Base-by-base conservation (phyloP, 1,140 invertebrate genomes). In the Bombus waltoni region DNA sequence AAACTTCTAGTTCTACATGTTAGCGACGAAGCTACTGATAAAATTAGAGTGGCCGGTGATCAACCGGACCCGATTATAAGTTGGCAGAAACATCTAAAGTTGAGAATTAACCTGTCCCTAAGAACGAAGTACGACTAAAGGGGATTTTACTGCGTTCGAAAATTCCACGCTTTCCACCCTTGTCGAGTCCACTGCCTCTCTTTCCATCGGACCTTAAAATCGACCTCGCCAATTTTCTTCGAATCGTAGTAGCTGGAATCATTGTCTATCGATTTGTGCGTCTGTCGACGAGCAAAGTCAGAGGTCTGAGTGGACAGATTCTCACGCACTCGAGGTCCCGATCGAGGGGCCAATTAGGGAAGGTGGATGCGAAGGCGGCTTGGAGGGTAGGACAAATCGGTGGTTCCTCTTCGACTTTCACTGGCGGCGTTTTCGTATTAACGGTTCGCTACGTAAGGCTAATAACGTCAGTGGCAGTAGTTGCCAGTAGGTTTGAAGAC, bases 401-500 rank as follows among this genome's bases (percentile, higher is more conserved):
- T 32, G 47, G 44, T 35, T 62, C 42, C 62, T 76, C 73, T 18
- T 53, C 35, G 28, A 35, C 32, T 57, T 80, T 53, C 77, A 42
- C 38, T 9, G 59, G 3, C 59, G 2, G 22, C 57, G 15, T 22
- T 81, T 47, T 57, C 6, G 79, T 85, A 85, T 85, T 85, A 62
- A 85, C 35, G 62, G 79, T 75, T 85, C 84, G 71, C 74, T 85
- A 74, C 71, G 38, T 13, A 68, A 74, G 47, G 71, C 71, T 75
- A 81, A 81, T 85, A 81, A 85, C 38, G 78, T 85, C 77, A 80
- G 15, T n/a, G 82, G 65, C 6, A 28, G 57, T 73, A 42, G 81
- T 65, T 35, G 38, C 42, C 32, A 18, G 47, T 53, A 62, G 71
- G 32, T 68, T 47, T 68, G 53, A 86, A 86, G 89, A 79, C 83